Conservation (phyloP, 2,888 invertebrate species). For the Scaptomyza caliginosa region DNA sequence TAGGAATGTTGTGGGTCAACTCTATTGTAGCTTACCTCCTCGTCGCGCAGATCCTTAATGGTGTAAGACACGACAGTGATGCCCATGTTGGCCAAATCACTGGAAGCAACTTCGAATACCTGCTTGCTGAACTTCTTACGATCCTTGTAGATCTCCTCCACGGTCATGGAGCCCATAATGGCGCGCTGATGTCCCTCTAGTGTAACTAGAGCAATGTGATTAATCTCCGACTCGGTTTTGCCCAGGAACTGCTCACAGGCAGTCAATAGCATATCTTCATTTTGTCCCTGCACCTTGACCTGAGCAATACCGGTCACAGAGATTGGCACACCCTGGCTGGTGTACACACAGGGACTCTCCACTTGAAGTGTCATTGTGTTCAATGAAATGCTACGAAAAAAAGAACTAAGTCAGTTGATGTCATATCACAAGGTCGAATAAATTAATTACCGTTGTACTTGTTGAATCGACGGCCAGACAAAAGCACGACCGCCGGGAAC, state of each 20-base stretch:
- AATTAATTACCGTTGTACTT: constrained; percentile 88
- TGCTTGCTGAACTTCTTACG: constrained; percentile 97
- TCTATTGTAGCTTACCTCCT: constrained; percentile 89
- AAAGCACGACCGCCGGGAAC: constrained; percentile 98
- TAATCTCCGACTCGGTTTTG: constrained; percentile 93
- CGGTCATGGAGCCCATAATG: constrained; percentile 98
- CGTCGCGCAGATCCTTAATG: constrained; percentile 96
- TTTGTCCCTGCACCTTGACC: constrained; percentile 92
- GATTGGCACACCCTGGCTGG: constrained; percentile 97
- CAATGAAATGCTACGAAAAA: constrained; percentile 91
- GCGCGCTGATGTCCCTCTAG: constrained; percentile 97
- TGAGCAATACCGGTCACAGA: constrained; percentile 99
- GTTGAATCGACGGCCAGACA: constrained; percentile 97
- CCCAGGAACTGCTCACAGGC: constrained; percentile 98
- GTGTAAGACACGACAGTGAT: constrained; percentile 98
- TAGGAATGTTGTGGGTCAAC: background rate
- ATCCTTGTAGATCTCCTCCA: constrained; percentile 98
- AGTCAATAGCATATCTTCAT: constrained; percentile 90
- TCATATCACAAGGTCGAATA: constrained; percentile 28
- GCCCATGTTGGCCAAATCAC: constrained; percentile 97
- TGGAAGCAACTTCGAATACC: constrained; percentile 97
- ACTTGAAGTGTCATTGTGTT: constrained; percentile 99
- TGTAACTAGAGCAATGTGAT: constrained; percentile 95
- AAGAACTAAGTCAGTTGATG: constrained; percentile 8
- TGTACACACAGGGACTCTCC: constrained; percentile 97